Base-by-base conservation (phyloP, 2,113 vertebrate species). In the Laticauda colubrina region DNA sequence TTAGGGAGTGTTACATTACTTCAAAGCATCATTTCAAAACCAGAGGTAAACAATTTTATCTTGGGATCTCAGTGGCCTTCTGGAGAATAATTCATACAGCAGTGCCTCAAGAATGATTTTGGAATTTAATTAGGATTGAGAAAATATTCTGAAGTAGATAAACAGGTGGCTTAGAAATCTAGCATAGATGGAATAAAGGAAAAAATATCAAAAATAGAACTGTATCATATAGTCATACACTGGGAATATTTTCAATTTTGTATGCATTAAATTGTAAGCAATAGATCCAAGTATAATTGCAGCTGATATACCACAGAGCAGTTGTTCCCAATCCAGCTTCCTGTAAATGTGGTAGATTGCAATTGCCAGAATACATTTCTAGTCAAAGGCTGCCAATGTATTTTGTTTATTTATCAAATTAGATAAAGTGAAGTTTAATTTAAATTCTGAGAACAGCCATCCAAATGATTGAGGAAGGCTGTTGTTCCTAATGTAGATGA, bases 31-130 rank as follows among this genome's bases (percentile, higher is more conserved):
- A 88, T 95, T 93, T 86, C n/a, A 87, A 81, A 86, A 9, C 81
- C 39, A 34, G 54, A 48, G 89, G 51, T 91, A 87, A 95, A 90
- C 91, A 57, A 12, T 96, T 94, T 93, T 92, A 56, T 91, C 23
- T 34, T 48, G 54, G 5, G 93, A 56, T 53, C 2, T 94, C 90
- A 57, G 85, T 6, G 59, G 4, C 56, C 0, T 0, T 87, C 29
- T 86, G 87, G 90, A 91, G 91, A 92, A 90, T 26, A 90, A 4
- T 0, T 51, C 10, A 26, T 11, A 1, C 43, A 1, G 0, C 21
- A 4, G 12, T 39, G 45, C 75, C 12, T 57, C 87, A 9, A 57
- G 64, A 75, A 93, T 93, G 61, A n/a, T 90, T 24, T 24, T 12
- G 48, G 45, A 90, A 15, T 92, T 26, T n/a, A 29, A 87, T n/a